These are phyloP conservation scores for Hyaena hyaena DNA, from an alignment of 2,113 vertebrate genomes.

Conservation along the genomic window DNA sequence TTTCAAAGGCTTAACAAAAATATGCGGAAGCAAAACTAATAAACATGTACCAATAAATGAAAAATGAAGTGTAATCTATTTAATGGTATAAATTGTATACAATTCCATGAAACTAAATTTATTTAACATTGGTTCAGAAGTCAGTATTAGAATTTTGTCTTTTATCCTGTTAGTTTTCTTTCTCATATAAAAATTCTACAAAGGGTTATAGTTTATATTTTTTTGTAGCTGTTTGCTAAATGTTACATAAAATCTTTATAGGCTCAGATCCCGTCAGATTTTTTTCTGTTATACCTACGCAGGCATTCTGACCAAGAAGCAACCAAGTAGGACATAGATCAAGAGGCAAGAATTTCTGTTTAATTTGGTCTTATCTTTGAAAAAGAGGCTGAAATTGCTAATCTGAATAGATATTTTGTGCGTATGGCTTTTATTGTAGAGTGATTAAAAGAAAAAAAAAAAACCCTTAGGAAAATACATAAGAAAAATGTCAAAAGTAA, in stretches of 20 bases:
- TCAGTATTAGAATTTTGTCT: background rate
- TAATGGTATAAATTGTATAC: background rate
- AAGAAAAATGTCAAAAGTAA: conserved; percentile 43
- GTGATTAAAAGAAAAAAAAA: background rate
- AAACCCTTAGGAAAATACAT: background rate
- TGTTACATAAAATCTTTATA: background rate
- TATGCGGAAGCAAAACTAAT: background rate
- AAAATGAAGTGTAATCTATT: background rate
- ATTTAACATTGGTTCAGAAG: background rate
- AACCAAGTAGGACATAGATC: background rate
- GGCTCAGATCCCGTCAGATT: background rate
- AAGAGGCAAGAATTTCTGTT: background rate
- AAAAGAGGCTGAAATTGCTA: background rate
- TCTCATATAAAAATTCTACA: conserved; percentile 8
- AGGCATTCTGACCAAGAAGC: background rate
- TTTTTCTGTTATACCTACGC: background rate
- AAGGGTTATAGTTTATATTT: background rate
- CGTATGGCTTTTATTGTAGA: background rate
- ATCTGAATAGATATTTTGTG: background rate
- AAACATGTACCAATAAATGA: background rate
- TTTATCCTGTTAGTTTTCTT: background rate
- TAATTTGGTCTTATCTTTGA: background rate
- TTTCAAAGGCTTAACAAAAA: background rate
- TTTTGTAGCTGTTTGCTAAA: background rate
- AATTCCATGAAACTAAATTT: background rate